Evolutionary conservation across 2,888 invertebrate species (phyloP), one percentile per base, ranked within the genome.

Genomic region (Parnassius mnemosyne): DNA sequence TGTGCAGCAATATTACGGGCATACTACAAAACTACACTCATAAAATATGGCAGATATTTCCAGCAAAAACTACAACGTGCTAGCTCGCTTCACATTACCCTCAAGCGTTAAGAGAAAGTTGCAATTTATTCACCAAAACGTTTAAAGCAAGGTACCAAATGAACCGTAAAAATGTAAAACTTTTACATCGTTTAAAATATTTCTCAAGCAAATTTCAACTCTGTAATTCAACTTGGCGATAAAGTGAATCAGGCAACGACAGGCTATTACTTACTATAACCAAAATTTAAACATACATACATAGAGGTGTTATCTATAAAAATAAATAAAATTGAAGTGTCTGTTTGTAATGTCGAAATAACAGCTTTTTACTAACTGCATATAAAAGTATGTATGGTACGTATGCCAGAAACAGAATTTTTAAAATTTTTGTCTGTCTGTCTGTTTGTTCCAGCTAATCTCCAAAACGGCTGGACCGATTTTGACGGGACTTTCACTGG

Each of bases 41-140:
- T 34, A 49, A 49, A 49, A 49, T 49, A 49, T 51, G 7, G 10
- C 9, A 51, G 11, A 16, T 25, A 11, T 51, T 11, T 51, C 12
- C 2, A 9, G 9, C 10, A 51, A 25, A 53, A 53, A 20, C 49
- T 42, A 51, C 55, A 55, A 44, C 46, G 47, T 61, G 43, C n/a
- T 16, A 42, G 57, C 49, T 43, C 34, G 57, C 43, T 53, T 20
- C 50, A 20, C 47, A 62, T 62, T 62, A 57, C 57, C 62, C 46
- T 57, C 34, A 53, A 56, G 56, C 50, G 51, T 61, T 56, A 47
- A 46, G 53, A 57, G 52, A 53, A 59, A 46, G 52, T 52, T 20
- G 52, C 56, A 47, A 57, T 61, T 61, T 56, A 56, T 61, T 61
- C 46, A 51, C 49, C 46, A 46, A 34, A 53, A 42, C 60, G 60